Conservation (phyloP, 1,140 invertebrate species). For the Gonioctena quinquepunctata region DNA sequence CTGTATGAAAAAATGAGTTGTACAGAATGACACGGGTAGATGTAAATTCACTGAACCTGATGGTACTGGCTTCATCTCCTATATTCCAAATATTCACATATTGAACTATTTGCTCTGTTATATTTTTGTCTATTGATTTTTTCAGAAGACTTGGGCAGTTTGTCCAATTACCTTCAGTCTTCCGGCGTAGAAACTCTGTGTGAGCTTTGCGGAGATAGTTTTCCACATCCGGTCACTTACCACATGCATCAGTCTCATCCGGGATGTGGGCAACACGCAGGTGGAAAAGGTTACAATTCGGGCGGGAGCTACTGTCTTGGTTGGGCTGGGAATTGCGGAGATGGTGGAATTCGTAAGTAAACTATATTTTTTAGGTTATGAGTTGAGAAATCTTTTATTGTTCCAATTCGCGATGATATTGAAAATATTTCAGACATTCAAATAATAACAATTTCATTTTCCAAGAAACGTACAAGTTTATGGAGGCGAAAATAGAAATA, state of each 20-base stretch:
- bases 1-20: too few species aligned
- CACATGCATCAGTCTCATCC: conserved; percentile 90
- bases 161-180: conserved; percentile 41
- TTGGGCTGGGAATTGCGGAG: conserved; percentile 87
- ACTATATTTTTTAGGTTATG: neutral
- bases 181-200: conserved; percentile 68
- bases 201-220: conserved; percentile 82
- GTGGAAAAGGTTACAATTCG: conserved; percentile 86
- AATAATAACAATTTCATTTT: too few species aligned
- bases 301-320: conserved; percentile 83
- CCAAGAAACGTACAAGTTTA: too few species aligned
- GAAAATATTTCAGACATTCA: too few species aligned
- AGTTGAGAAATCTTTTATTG: neutral
- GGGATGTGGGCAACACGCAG: conserved; percentile 86
- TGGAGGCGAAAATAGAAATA: too few species aligned
- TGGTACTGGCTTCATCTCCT: too few species aligned
- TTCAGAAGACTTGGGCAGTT: conserved; percentile 43
- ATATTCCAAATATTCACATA: too few species aligned
- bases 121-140: conserved; percentile 1
- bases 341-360: conserved; percentile 74
- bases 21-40: too few species aligned
- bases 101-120: too few species aligned
- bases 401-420: too few species aligned
- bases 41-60: too few species aligned
- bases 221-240: conserved; percentile 82